Conservation (phyloP, 2,888 invertebrate genomes). For the Ferdinandea cuprea region DNA sequence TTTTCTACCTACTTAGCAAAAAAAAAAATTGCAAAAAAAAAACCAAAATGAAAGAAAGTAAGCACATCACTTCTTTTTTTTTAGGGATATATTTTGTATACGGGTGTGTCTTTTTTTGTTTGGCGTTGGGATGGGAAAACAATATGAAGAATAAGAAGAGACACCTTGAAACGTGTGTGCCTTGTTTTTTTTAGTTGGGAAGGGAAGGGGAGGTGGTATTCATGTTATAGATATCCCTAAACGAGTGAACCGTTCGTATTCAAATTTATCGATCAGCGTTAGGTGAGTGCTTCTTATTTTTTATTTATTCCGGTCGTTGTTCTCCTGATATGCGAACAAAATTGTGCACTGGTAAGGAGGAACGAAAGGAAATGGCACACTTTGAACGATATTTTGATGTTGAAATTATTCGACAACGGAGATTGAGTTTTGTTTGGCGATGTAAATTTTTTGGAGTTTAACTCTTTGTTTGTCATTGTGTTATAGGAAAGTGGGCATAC, state of each 20-base stretch:
- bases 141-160: background rate
- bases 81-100: background rate
- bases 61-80: background rate
- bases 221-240: constrained; percentile 26
- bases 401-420: too few relatives aligned
- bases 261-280: constrained; percentile 37
- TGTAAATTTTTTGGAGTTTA: too few relatives aligned
- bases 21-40: constrained; percentile 42
- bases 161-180: constrained; percentile 18
- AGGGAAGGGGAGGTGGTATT: background rate
- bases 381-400: constrained; percentile 33
- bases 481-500: too few relatives aligned
- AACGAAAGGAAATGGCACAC: background rate
- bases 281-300: background rate
- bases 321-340: constrained; percentile 1
- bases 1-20: constrained; percentile 47
- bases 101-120: background rate
- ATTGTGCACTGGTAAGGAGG: background rate
- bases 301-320: constrained; percentile 20
- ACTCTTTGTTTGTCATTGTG: too few relatives aligned
- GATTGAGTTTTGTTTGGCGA: too few relatives aligned
- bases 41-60: too few relatives aligned
- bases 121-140: background rate
- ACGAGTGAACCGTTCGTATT: constrained; percentile 35
- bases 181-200: background rate